Conservation (phyloP, 2,888 invertebrate genomes). For the Drosophila flavopinicola region DNA sequence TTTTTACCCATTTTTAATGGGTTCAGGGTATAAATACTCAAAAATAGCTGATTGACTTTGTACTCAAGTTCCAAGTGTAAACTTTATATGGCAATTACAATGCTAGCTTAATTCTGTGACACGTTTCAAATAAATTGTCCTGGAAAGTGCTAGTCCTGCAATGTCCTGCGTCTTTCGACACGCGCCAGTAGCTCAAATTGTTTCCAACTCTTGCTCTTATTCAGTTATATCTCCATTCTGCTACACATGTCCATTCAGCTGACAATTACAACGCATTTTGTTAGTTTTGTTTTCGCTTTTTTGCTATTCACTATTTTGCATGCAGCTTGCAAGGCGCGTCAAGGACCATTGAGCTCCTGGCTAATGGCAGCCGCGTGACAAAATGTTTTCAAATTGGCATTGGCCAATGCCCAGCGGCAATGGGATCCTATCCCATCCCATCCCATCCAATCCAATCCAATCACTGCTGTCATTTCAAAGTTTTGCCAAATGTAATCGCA, state of each 20-base stretch:
- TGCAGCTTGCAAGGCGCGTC: constrained; percentile 53
- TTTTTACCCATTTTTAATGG: too few relatives aligned
- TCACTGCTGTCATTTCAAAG: constrained; percentile 30
- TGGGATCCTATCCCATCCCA: too few relatives aligned
- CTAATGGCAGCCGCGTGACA: constrained; percentile 65
- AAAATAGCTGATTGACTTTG: too few relatives aligned
- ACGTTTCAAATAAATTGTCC: constrained; percentile 44
- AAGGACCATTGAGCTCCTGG: constrained; percentile 56
- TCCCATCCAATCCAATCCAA: too few relatives aligned
- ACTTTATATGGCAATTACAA: too few relatives aligned
- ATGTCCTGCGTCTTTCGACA: constrained; percentile 52
- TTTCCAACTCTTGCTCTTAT: constrained; percentile 24
- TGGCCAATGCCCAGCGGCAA: constrained; percentile 20
- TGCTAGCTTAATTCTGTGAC: constrained; percentile 22
- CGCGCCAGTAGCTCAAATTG: constrained; percentile 59
- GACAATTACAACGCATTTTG: constrained; percentile 59
- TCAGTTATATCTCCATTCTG: too few relatives aligned
- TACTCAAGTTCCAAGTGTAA: too few relatives aligned
- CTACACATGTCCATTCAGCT: constrained; percentile 50
- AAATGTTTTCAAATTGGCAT: constrained; percentile 39
- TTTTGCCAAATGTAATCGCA: constrained; percentile 26
- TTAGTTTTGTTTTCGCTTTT: constrained; percentile 9
- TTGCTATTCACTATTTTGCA: constrained; percentile 38
- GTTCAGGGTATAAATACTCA: too few relatives aligned
- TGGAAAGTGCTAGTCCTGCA: constrained; percentile 8